A percentile compares a stretch with the other conserved stretches of the same genome.
Evolutionary conservation across 2,888 invertebrate genomes (phyloP).

Genomic region (Pyrrhia umbra): DNA sequence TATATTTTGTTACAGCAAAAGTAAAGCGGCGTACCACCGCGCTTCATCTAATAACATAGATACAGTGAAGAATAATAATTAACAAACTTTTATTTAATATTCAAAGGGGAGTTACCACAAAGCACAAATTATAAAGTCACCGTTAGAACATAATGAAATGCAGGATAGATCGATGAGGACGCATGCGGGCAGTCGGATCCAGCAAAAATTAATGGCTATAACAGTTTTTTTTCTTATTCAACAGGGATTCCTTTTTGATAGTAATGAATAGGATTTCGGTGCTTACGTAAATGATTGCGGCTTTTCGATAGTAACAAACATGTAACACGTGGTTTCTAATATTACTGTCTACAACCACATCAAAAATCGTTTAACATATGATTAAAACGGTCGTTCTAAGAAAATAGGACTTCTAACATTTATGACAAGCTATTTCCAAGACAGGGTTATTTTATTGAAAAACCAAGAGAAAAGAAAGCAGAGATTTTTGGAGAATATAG

Average conservation of each 20-base stretch:
- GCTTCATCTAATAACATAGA: constrained; percentile 22
- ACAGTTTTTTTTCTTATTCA: constrained; percentile 37
- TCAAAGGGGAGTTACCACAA: constrained; percentile 61
- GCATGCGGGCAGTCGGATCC: constrained; percentile 76
- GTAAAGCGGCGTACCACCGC: neutral
- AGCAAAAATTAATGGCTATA: constrained; percentile 64
- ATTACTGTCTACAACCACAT: too few relatives aligned
- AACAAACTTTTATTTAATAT: constrained; percentile 26
- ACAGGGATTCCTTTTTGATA: constrained; percentile 11
- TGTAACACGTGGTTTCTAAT: neutral
- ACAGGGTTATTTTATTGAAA: neutral
- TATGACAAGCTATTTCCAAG: neutral
- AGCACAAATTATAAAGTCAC: constrained; percentile 62
- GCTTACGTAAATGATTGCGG: too few relatives aligned
- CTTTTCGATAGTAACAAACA: neutral
- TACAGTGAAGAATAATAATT: constrained; percentile 6
- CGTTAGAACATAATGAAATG: constrained; percentile 73
- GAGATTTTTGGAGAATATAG: constrained; percentile 1
- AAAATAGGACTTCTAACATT: too few relatives aligned
- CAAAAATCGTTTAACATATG: too few relatives aligned
- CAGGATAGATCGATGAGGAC: constrained; percentile 77
- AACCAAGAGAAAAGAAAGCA: neutral
- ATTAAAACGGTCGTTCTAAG: too few relatives aligned
- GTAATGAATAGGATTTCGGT: too few relatives aligned
- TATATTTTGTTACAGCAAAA: constrained; percentile 15